Conservation (phyloP, 2,797 vertebrate species). For the Tenualosa thibaudeaui region DNA sequence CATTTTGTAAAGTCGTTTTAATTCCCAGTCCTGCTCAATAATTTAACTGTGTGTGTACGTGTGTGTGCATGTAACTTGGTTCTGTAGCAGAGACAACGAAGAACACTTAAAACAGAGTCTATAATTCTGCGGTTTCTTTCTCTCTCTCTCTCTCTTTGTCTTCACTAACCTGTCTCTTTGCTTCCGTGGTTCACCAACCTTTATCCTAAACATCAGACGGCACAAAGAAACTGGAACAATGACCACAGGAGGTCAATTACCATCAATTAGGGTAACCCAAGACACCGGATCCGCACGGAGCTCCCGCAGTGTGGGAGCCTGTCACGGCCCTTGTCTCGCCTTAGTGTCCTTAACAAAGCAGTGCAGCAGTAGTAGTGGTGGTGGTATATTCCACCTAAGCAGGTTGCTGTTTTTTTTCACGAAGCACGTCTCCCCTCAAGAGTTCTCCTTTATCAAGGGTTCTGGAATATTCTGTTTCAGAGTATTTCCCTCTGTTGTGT, state of each 20-base stretch:
- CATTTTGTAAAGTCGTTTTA: neutral
- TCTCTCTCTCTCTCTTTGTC: neutral
- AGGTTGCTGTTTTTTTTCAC: neutral
- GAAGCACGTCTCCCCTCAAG: neutral
- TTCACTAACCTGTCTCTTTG: constrained; percentile 20
- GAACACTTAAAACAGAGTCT: neutral
- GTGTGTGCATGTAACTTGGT: neutral
- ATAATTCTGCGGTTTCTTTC: neutral
- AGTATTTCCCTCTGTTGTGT: neutral
- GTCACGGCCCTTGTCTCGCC: neutral
- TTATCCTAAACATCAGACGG: constrained; percentile 50
- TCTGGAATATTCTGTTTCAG: neutral
- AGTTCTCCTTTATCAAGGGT: neutral
- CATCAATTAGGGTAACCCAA: constrained; percentile 67
- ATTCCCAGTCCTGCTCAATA: neutral
- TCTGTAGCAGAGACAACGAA: constrained; percentile 4
- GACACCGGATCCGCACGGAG: constrained; percentile 31
- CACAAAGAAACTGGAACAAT: constrained; percentile 70
- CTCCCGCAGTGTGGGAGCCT: constrained; percentile 26
- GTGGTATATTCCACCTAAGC: neutral
- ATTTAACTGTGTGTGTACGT: neutral
- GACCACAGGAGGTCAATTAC: constrained; percentile 65
- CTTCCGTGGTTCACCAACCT: constrained; percentile 59
- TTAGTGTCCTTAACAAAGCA: constrained; percentile 4
- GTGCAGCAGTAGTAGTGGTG: neutral